phyloP scores from a whole-genome alignment of 2,888 invertebrate genomes.

The Leucophora obtusa region DNA sequence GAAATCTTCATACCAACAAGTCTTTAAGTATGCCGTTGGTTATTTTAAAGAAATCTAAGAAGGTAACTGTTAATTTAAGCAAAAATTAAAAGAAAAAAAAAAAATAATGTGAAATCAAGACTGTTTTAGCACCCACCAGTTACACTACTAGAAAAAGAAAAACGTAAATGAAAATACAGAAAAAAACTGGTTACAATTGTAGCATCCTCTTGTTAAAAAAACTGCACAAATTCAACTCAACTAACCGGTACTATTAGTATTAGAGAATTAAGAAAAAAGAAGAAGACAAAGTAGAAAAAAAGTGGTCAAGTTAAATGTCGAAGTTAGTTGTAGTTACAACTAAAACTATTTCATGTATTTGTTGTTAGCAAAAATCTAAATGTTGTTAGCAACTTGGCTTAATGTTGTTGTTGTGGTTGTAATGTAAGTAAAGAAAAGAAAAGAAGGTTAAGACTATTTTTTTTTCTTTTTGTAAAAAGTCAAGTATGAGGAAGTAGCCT shows the following conservation, averaged over 20 bases:
- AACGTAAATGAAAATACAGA: background rate
- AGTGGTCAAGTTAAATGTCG: slow-evolving; percentile 1
- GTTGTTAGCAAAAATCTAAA: background rate
- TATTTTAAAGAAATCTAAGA: slow-evolving; percentile 55
- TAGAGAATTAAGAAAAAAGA: background rate
- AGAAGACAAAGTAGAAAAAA: background rate
- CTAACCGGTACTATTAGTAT: slow-evolving; percentile 20
- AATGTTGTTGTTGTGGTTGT: background rate
- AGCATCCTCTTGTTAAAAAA: slow-evolving; percentile 45
- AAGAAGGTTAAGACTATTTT: background rate
- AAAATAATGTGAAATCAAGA: slow-evolving; percentile 1
- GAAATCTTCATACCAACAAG: slow-evolving; percentile 50
- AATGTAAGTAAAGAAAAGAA: no score
- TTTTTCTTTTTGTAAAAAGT: background rate
- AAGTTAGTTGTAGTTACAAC: background rate
- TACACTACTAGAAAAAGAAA: background rate
- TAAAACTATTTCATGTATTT: background rate
- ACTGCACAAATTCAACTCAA: slow-evolving; percentile 26
- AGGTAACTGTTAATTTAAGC: slow-evolving; percentile 63
- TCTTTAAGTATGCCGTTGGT: slow-evolving; percentile 59
- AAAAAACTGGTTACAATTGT: slow-evolving; percentile 58
- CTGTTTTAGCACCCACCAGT: slow-evolving; percentile 37
- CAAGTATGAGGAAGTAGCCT: slow-evolving; percentile 15
- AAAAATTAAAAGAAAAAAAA: slow-evolving; percentile 2
- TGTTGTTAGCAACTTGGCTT: background rate